These are phyloP conservation scores for Tenebrosternarchus preto DNA, from an alignment of 2,113 vertebrate genomes.

Conservation along the genomic window DNA sequence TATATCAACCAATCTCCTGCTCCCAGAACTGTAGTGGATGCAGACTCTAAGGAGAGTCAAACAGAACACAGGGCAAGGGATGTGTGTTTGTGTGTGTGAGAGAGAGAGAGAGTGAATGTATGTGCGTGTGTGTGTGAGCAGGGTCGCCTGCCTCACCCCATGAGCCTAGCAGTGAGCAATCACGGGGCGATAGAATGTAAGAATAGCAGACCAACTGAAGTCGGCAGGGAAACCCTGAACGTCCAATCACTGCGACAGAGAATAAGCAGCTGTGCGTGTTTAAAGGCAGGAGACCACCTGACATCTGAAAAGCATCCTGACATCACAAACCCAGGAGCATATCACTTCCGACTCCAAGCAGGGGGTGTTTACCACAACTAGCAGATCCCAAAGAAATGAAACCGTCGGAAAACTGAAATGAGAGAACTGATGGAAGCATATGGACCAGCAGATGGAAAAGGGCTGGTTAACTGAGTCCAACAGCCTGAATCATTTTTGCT, in stretches of 20 bases:
- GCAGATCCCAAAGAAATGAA: neutral
- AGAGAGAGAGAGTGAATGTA: too few species aligned
- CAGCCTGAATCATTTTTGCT: too few species aligned
- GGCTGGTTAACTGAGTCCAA: too few species aligned
- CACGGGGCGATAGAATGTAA: neutral
- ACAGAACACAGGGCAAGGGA: neutral
- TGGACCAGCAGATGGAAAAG: too few species aligned
- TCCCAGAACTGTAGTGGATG: neutral
- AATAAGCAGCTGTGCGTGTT: neutral
- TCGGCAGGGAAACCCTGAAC: neutral
- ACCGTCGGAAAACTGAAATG: neutral
- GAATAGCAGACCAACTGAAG: constrained; percentile 4
- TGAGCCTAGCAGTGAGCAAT: constrained; percentile 5
- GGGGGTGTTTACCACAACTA: neutral
- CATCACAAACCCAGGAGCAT: neutral
- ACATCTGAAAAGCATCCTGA: neutral
- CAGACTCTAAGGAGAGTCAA: neutral
- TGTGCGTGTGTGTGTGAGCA: constrained; percentile 3
- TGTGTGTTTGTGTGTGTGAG: neutral
- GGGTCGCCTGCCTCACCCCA: neutral
- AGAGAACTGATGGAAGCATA: neutral
- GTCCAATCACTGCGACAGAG: neutral
- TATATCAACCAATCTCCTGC: constrained; percentile 34
- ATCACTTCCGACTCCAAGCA: neutral
- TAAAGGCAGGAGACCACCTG: neutral